These are phyloP conservation scores for Odobenus rosmarus DNA, from an alignment of 2,113 vertebrate genomes.

Conservation along the genomic window DNA sequence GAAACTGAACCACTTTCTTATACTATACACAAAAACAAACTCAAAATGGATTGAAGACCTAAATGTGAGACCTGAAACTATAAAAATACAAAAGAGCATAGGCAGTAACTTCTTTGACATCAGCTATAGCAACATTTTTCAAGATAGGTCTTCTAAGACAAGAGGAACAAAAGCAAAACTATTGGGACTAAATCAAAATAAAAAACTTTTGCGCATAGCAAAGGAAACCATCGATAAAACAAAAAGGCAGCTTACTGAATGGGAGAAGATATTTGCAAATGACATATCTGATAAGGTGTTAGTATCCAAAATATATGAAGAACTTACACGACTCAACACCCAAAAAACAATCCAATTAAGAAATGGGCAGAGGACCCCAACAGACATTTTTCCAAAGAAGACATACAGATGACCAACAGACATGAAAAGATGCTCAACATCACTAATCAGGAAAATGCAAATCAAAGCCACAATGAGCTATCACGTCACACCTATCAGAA, in stretches of 20 bases:
- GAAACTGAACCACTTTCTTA: too few relatives aligned
- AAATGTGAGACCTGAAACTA: not conserved
- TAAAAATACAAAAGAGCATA: not conserved
- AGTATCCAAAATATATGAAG: not conserved
- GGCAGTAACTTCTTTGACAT: not conserved
- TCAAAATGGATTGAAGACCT: not conserved
- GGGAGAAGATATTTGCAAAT: not conserved
- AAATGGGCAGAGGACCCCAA: not conserved
- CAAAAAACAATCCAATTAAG: not conserved
- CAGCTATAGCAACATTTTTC: not conserved
- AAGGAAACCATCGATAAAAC: not conserved
- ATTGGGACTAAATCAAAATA: not conserved
- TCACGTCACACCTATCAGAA: not conserved
- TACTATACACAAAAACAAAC: not conserved
- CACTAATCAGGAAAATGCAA: not conserved
- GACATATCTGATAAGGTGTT: not conserved
- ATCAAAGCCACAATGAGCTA: not conserved
- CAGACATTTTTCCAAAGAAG: not conserved
- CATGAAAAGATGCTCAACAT: not conserved
- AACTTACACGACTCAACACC: not conserved
- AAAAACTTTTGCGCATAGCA: not conserved
- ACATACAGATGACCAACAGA: not conserved
- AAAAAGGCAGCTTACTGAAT: not conserved
- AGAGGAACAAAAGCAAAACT: not conserved
- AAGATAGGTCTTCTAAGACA: not conserved